Evolutionary conservation across 2,797 vertebrate species (phyloP).

Genomic region (Lateolabrax maculatus): DNA sequence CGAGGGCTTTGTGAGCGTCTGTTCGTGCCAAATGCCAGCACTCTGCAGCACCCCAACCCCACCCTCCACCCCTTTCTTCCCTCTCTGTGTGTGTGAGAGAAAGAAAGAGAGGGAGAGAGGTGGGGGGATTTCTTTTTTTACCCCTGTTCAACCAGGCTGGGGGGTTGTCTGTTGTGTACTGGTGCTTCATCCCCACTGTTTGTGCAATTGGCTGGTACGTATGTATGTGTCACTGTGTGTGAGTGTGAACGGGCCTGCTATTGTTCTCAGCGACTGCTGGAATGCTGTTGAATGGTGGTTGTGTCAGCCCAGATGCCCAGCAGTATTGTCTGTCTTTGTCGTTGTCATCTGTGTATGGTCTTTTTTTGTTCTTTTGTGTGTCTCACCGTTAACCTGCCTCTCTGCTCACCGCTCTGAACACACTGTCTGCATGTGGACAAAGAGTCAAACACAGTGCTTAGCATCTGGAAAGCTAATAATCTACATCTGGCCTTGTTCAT

Average conservation of each 20-base stretch:
- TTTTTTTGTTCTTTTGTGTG: not conserved
- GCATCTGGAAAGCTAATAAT: conserved; percentile 22
- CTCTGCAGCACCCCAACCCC: conserved; percentile 41
- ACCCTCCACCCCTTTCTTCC: not conserved
- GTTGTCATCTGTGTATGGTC: conserved; percentile 23
- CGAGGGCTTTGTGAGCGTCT: conserved; percentile 71
- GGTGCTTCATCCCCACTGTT: conserved; percentile 42
- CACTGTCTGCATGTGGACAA: conserved; percentile 12
- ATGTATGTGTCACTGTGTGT: conserved; percentile 24
- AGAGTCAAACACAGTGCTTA: not conserved
- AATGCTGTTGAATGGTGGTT: conserved; percentile 67
- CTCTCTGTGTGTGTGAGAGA: conserved; percentile 22
- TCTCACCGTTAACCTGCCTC: conserved; percentile 7
- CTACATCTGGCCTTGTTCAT: not conserved
- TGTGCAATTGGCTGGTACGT: conserved; percentile 32
- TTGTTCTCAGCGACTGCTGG: conserved; percentile 68
- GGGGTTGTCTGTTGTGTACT: conserved; percentile 51
- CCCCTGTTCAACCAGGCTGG: conserved; percentile 52
- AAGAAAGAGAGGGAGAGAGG: conserved; percentile 36
- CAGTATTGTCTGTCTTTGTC: conserved; percentile 54
- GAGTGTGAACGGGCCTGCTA: conserved; percentile 31
- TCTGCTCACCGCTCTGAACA: not conserved
- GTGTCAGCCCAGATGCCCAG: conserved; percentile 58
- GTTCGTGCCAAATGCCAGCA: conserved; percentile 78
- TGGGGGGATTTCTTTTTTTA: conserved; percentile 63